Conservation (phyloP, 2,888 invertebrate genomes). For the Rhyacophila evoluta region DNA sequence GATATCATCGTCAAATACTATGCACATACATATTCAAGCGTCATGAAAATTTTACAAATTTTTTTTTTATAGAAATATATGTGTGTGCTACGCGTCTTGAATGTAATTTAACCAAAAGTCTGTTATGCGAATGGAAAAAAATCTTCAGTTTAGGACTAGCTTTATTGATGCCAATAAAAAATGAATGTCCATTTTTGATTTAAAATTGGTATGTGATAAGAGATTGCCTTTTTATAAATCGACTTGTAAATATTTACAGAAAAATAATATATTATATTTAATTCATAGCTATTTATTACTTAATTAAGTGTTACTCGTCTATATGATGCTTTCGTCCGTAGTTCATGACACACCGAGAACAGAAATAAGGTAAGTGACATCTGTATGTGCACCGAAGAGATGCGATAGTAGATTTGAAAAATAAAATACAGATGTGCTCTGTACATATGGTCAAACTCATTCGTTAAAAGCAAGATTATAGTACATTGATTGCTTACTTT, state of each 20-base stretch:
- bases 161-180: conserved; percentile 9
- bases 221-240: conserved; percentile 19
- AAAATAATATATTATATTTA: not conserved
- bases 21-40: too few relatives aligned
- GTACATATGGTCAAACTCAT: too few relatives aligned
- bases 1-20: too few relatives aligned
- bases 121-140: not conserved
- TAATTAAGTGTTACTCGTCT: not conserved
- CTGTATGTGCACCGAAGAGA: too few relatives aligned
- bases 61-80: too few relatives aligned
- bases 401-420: too few relatives aligned
- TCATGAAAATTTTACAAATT: too few relatives aligned
- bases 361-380: too few relatives aligned
- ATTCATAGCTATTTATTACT: conserved; percentile 4
- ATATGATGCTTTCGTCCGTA: not conserved
- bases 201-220: conserved; percentile 17
- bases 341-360: too few relatives aligned
- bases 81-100: not conserved
- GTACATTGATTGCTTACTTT: too few relatives aligned
- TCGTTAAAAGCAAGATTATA: too few relatives aligned
- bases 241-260: conserved; percentile 24
- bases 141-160: not conserved
- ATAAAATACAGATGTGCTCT: too few relatives aligned
- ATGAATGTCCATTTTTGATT: not conserved
- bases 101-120: not conserved